Base-by-base conservation (phyloP, 2,113 vertebrate species). In the Calidris pygmaea region DNA sequence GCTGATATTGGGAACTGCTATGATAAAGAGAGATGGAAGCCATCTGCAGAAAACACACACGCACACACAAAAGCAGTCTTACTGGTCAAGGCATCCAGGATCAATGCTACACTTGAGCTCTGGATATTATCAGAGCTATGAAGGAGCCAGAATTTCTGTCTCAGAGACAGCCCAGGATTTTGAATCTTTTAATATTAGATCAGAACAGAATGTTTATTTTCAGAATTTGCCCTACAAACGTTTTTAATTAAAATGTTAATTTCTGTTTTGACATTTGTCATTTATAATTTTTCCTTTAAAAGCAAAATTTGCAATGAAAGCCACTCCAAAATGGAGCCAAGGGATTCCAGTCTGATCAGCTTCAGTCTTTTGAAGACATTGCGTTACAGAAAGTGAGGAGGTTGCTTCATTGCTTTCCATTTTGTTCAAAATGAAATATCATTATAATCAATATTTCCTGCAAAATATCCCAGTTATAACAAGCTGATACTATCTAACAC, bases 81-180 rank as follows among this genome's bases (percentile, higher is more conserved):
- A 63, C 60, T 81, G 73, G 80, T 95, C 58, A 62, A 81, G 77
- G 56, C 85, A 89, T 62, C 47, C 50, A 89, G 71, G 87, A 96
- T 95, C 96, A 89, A 66, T 93, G 77, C 50, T 89, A 58, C 41
- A 24, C 58, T 95, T 72, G 34, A 95, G 77, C 50, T 85, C 81
- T 92, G 91, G 87, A 85, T 93, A 87, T 79, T 91, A 87, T 95
- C 94, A 96, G 74, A 87, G 71, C 41, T 77, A 56, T n/a, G 82
- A 50, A 84, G 63, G 27, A 94, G 79, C 29, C 82, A 88, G 82
- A 80, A 95, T 95, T 94, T 88, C 74, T 77, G 56, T 63, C 63
- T 80, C 41, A 47, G 67, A 89, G 63, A 53, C 45, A 85, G 37
- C 41, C 30, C n/a, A 62, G 75, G 39, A 88, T 71, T 95, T 85